Percentiles rank a stretch among this genome's conserved stretches.
phyloP scores from a whole-genome alignment of 2,888 invertebrate species.

The Lepidocyrtinus sp. region DNA sequence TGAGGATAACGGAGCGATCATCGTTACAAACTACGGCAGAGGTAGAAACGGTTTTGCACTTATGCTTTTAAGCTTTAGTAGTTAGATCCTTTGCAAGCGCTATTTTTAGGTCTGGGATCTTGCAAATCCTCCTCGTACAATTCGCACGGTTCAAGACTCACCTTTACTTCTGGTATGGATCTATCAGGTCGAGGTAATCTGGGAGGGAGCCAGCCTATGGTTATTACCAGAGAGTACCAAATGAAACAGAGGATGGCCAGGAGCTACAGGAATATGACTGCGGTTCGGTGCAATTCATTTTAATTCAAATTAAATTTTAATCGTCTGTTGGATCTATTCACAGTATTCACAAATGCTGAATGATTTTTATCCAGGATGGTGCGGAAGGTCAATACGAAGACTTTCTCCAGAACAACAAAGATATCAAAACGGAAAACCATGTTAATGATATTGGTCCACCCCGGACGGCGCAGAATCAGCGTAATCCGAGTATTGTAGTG shows the following conservation, averaged over 20 bases:
- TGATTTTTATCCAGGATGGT: too few relatives aligned
- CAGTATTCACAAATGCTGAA: too few relatives aligned
- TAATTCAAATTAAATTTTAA: too few relatives aligned
- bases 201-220: slow-evolving; percentile 76
- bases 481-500: slow-evolving; percentile 30
- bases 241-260: slow-evolving; percentile 75
- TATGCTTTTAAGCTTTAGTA: background rate
- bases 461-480: too few relatives aligned
- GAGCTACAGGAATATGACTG: slow-evolving; percentile 48
- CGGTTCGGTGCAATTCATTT: too few relatives aligned
- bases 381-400: too few relatives aligned
- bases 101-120: slow-evolving; percentile 75
- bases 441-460: too few relatives aligned
- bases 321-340: too few relatives aligned
- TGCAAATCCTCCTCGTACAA: slow-evolving; percentile 96
- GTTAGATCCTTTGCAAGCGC: background rate
- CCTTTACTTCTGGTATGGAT: slow-evolving; percentile 84
- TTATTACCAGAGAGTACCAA: slow-evolving; percentile 89
- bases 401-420: slow-evolving; percentile 20
- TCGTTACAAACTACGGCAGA: slow-evolving; percentile 80
- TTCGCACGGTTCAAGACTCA: slow-evolving; percentile 92
- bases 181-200: slow-evolving; percentile 78
- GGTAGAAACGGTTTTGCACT: background rate
- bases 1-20: slow-evolving; percentile 96
- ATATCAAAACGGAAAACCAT: slow-evolving; percentile 20